Conservation (phyloP, 2,113 vertebrate genomes). For the Muscicapa adusta region DNA sequence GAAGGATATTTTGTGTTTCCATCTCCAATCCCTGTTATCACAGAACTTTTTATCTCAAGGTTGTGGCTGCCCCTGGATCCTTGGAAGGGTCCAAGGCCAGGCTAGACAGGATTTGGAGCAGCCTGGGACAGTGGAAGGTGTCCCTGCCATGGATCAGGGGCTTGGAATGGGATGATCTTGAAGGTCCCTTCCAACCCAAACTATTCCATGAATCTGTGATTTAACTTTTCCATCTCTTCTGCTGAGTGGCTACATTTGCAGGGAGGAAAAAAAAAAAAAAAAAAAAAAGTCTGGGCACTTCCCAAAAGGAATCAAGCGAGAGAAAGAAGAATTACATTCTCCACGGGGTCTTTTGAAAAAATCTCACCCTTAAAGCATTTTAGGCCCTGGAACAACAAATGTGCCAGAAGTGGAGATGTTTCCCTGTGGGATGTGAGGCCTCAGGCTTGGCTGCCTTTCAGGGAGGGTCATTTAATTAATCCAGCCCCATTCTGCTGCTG, state of each 20-base stretch:
- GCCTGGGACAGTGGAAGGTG: accelerated
- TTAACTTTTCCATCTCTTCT: neutral
- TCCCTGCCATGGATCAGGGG: neutral
- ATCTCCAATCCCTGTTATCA: neutral
- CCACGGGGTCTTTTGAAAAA: neutral
- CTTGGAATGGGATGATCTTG: neutral
- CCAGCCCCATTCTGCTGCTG: neutral
- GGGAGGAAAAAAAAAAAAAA: neutral
- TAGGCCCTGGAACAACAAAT: neutral
- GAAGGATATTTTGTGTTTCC: neutral
- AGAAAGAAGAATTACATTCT: neutral
- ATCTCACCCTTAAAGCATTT: neutral
- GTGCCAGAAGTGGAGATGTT: neutral
- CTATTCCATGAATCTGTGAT: neutral
- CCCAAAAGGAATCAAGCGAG: neutral
- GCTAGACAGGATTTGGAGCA: accelerated
- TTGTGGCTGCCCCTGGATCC: neutral
- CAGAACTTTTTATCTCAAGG: accelerated
- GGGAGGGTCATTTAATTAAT: neutral
- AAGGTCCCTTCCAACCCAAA: neutral
- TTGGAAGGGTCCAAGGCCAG: neutral
- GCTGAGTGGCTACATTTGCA: neutral
- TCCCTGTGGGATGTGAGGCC: neutral
- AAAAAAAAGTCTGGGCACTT: neutral
- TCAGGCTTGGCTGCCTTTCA: neutral